A percentile compares a stretch with the other conserved stretches of the same genome.
Conservation (phyloP, 2,113 vertebrate genomes). For the Sula dactylatra region DNA sequence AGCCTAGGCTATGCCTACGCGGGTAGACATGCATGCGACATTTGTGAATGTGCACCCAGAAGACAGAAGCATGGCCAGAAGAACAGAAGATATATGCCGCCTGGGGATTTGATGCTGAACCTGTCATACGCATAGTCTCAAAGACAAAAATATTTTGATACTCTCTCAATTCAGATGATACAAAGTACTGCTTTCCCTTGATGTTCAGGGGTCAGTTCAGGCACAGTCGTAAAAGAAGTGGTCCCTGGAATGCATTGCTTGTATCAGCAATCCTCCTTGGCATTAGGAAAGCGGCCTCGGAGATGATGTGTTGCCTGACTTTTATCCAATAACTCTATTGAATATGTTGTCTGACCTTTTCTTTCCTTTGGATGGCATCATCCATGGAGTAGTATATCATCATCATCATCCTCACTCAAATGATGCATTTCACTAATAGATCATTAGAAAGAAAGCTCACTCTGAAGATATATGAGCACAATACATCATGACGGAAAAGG, state of each 20-base stretch:
- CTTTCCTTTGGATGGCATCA: conserved; percentile 59
- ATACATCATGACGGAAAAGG: conserved; percentile 27
- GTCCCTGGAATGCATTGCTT: not conserved
- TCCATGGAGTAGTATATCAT: conserved; percentile 62
- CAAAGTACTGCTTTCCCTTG: not conserved
- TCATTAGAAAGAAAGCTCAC: conserved; percentile 65
- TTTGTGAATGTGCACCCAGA: not conserved
- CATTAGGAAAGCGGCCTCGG: not conserved
- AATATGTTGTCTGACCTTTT: conserved; percentile 75
- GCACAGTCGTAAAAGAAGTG: not conserved
- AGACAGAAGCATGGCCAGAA: not conserved
- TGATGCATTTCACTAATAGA: conserved; percentile 70
- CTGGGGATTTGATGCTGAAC: not conserved
- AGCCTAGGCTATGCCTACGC: not conserved
- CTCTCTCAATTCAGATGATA: not conserved
- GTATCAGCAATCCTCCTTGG: conserved; percentile 32
- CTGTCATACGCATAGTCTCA: not conserved
- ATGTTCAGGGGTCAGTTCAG: not conserved
- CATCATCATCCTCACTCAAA: conserved; percentile 66
- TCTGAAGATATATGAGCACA: not conserved
- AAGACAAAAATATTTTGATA: not conserved
- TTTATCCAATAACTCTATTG: conserved; percentile 66
- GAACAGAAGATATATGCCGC: not conserved
- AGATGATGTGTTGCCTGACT: conserved; percentile 66
- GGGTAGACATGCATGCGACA: accelerated